phyloP scores from a whole-genome alignment of 2,113 vertebrate species.

The Chlorodrepanis virens region DNA sequence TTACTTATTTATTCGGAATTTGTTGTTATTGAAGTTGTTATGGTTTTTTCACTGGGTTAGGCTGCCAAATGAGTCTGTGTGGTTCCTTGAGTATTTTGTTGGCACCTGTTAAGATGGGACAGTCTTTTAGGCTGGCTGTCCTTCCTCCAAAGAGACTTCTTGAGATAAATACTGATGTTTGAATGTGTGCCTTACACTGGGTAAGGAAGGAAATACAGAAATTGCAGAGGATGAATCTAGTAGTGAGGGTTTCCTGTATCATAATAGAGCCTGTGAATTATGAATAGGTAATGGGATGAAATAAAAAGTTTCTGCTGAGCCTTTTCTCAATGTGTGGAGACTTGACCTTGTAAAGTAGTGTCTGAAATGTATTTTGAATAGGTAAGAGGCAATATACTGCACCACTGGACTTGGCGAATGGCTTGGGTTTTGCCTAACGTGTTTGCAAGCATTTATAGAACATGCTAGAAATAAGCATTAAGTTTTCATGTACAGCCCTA shows the following conservation, averaged over 20 bases:
- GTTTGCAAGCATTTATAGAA: background rate
- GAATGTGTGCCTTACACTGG: background rate
- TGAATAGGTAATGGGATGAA: background rate
- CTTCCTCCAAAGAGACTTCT: background rate
- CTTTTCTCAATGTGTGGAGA: background rate
- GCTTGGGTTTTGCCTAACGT: background rate
- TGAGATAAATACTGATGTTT: background rate
- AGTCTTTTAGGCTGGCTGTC: background rate
- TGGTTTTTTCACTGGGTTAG: background rate
- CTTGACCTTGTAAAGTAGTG: background rate
- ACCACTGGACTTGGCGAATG: background rate
- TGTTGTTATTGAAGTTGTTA: background rate
- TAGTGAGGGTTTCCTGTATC: background rate
- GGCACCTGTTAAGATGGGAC: background rate
- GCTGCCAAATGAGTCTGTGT: accelerated
- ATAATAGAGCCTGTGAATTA: background rate
- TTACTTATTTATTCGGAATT: background rate
- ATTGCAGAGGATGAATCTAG: background rate
- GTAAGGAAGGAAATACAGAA: background rate
- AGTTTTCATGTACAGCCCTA: background rate
- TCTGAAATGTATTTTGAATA: background rate
- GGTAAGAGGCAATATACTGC: background rate
- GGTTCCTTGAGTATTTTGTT: background rate
- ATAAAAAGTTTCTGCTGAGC: background rate
- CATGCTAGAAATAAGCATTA: background rate